Evolutionary conservation across 2,888 invertebrate species (phyloP), one percentile per base, ranked within the genome.

Genomic region (Mongoloraphidia duomilia): DNA sequence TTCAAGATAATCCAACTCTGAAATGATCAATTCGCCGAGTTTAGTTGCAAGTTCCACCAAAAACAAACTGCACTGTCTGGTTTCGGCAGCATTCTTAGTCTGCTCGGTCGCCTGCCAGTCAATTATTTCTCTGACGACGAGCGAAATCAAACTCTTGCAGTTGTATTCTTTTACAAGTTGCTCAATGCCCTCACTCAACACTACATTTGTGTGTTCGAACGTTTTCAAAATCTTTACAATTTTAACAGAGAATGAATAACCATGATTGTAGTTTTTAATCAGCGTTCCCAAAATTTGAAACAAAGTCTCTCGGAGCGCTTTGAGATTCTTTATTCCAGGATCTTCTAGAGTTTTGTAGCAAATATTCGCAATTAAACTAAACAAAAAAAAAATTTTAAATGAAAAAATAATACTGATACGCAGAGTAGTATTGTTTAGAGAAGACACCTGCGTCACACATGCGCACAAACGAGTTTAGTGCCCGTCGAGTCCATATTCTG

Each of bases 181-280:
- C 37, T 80, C 75, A 1, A 89, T 77, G 34, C 84, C 84, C 50
- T 76, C 75, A 34, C 84, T 81, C 55, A 88, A 72, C 33, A 81
- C 77, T 10, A 70, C 65, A 1, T 80, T 78, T 36, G 87, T 67
- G 65, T 83, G 80, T 57, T 91, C 90, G 60, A 77, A 75, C 56
- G 80, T 75, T 69, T 87, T 86, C 34, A 91, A 71, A 46, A 87
- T 62, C 77, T 89, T 74, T 17, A 72, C 78, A 50, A 86, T 72
- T 60, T 82, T 80, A 8, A 84, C 77, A 1, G 84, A 76, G 63
- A 86, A 88, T 34, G 80, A 77, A 41, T 83, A 75, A 1, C 85
- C 85, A 67, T 93, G 89, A 62, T 86, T 88, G 63, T 89, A 90
- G 46, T 77, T 79, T 63, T 86, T 89, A 14, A 92, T 79, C 41